Conservation (phyloP, 2,888 invertebrate species). For the Psylliodes chrysocephalus region DNA sequence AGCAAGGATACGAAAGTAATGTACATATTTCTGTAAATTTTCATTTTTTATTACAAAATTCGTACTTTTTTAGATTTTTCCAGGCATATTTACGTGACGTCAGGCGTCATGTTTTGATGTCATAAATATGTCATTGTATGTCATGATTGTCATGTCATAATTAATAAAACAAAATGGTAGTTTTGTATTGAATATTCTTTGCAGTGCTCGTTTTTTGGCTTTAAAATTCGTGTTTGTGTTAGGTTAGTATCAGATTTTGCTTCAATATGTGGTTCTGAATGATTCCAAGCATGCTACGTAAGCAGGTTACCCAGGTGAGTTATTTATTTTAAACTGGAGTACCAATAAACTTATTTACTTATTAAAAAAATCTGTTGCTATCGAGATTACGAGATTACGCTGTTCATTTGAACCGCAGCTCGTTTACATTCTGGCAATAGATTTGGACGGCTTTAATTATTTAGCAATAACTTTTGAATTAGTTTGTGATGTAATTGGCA, state of each 20-base stretch:
- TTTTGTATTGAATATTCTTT: slow-evolving; percentile 8
- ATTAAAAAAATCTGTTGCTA: too few relatives aligned
- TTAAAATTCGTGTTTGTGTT: slow-evolving; percentile 26
- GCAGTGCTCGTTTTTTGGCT: slow-evolving; percentile 15
- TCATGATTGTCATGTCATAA: slow-evolving; percentile 14
- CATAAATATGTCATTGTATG: background rate
- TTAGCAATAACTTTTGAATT: too few relatives aligned
- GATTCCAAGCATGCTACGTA: background rate
- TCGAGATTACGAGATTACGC: too few relatives aligned
- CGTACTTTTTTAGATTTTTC: too few relatives aligned
- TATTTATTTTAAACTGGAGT: background rate
- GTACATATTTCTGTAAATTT: too few relatives aligned
- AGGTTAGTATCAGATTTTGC: slow-evolving; percentile 28
- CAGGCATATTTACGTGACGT: background rate
- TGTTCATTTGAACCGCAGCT: too few relatives aligned
- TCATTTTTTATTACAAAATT: too few relatives aligned
- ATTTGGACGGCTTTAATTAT: too few relatives aligned
- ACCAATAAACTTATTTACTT: background rate
- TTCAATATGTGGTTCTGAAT: slow-evolving; percentile 15
- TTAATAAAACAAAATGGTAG: slow-evolving; percentile 28
- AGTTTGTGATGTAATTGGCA: too few relatives aligned
- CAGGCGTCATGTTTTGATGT: background rate
- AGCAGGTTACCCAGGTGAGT: slow-evolving; percentile 26
- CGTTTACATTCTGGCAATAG: too few relatives aligned
- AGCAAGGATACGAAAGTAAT: too few relatives aligned